Conservation (phyloP, 2,888 invertebrate species). For the Acronicta leporina region DNA sequence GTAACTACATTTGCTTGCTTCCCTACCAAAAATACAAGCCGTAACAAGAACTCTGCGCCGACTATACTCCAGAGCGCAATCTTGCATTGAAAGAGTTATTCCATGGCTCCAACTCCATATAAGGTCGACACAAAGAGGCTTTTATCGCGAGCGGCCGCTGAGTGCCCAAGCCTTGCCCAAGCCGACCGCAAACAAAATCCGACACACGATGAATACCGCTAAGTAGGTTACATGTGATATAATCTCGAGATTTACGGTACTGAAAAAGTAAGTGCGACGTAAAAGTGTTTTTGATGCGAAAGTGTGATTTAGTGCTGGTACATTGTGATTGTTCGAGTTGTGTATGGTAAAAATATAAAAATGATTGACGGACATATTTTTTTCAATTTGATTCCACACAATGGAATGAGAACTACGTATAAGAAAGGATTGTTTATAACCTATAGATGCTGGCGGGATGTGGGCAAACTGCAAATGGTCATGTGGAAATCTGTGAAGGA, state of each 20-base stretch:
- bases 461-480: no score
- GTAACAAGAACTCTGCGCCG: constrained; percentile 31
- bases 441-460: no score
- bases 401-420: no score
- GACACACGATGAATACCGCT: constrained; percentile 73
- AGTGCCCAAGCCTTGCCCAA: constrained; percentile 62
- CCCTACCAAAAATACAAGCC: constrained; percentile 5
- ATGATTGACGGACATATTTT: no score
- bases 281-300: constrained; percentile 42
- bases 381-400: no score
- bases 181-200: constrained; percentile 74
- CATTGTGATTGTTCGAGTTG: constrained; percentile 25
- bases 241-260: constrained; percentile 64
- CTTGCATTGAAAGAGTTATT: constrained; percentile 78
- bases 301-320: constrained; percentile 39
- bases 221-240: constrained; percentile 72
- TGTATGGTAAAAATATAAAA: no score
- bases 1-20: no score
- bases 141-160: constrained; percentile 74
- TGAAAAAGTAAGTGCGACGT: constrained; percentile 50
- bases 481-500: no score
- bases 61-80: constrained; percentile 68
- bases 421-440: no score
- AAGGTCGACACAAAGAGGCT: constrained; percentile 80
- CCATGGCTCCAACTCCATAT: constrained; percentile 61